Evolutionary conservation across 2,113 vertebrate species (phyloP), one percentile per base, ranked within the genome.

Genomic region (Scartelaos histophorus): DNA sequence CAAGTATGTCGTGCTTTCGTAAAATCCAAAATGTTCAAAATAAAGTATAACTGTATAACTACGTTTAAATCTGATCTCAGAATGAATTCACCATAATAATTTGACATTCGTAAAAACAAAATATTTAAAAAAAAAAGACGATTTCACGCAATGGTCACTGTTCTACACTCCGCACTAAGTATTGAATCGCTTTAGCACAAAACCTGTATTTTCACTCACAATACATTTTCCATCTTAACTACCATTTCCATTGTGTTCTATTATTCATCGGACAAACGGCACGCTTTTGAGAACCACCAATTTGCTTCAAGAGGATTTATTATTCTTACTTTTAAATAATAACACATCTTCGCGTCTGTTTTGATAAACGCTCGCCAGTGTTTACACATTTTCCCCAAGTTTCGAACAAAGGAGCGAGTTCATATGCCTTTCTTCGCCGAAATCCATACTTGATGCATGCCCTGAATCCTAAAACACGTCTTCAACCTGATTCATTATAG

Each of bases 371-470:
- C 13, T 4, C 24, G 6, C 5, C 56, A 25, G 17, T 61, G 58
- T 9, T 35, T 3, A 64, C 17, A 56, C 0, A 43, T 62, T 19
- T 13, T 25, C 56, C 56, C 49, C 25, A 46, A 29, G 61, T 64
- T 64, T n/a, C 21, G 34, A 64, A 64, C 17, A 38, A n/a, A 34
- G 60, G 35, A n/a, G 34, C 6, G 49, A n/a, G 24, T 57, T 19
- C 2, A 34, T 19, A 24, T 12, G 15, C 21, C 4, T 29, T 47
- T 1, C 19, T 24, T 49, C n/a, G 66, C 69, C 47, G 19, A 57
- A 46, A 21, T 61, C 35, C 71, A 34, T 69, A 25, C 60, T 65
- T 65, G 25, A 43, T 47, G n/a, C 35, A 21, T 38, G 34, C 29
- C 13, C 15, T 5, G 51, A 70, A 67, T 38, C 22, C 7, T 66